Evolutionary conservation across 2,113 vertebrate genomes (phyloP).

Genomic region (Hippocampus mohnikei): DNA sequence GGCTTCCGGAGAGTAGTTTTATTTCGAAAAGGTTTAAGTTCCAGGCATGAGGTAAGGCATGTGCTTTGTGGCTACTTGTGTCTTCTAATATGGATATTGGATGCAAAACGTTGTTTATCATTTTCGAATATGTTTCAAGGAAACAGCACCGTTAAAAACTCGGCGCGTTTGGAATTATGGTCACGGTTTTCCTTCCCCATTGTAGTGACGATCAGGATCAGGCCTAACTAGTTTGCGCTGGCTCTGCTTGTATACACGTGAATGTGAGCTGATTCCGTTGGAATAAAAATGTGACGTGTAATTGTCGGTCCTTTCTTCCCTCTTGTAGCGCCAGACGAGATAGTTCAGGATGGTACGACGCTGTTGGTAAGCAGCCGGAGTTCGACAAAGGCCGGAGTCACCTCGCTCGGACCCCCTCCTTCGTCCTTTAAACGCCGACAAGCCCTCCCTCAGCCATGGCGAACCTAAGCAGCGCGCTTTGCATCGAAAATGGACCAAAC

Average conservation of each 20-base stretch:
- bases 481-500: constrained; percentile 86
- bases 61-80: neutral
- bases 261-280: neutral
- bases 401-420: constrained; percentile 38
- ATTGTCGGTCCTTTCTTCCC: constrained; percentile 63
- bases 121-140: neutral
- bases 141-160: neutral
- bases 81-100: neutral
- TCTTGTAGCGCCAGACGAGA: constrained; percentile 66
- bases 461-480: constrained; percentile 89
- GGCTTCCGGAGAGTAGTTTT: constrained; percentile 26
- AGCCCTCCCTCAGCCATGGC: constrained; percentile 70
- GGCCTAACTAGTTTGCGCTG: constrained; percentile 29
- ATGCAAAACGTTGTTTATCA: neutral
- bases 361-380: constrained; percentile 67
- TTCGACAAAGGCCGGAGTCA: constrained; percentile 57
- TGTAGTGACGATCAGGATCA: constrained; percentile 40
- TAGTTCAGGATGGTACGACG: constrained; percentile 69
- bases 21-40: constrained; percentile 25
- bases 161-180: constrained; percentile 25
- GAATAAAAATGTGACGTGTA: constrained; percentile 49
- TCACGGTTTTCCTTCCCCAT: constrained; percentile 23
- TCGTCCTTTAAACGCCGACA: constrained; percentile 37
- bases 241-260: neutral
- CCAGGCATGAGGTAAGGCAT: constrained; percentile 14